phyloP scores from a whole-genome alignment of 2,888 invertebrate species.

The Candidula unifasciata region DNA sequence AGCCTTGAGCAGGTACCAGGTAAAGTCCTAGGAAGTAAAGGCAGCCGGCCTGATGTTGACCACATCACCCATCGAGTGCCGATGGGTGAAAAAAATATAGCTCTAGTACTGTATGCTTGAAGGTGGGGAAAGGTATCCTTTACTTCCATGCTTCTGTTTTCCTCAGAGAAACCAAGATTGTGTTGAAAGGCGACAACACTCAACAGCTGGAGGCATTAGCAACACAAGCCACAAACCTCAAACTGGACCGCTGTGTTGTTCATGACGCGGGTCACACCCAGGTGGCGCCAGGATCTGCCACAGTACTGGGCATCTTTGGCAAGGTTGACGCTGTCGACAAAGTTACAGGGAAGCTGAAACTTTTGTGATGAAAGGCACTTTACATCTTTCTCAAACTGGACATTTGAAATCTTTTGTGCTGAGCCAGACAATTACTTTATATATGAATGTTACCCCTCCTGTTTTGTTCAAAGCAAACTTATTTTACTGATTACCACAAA shows the following conservation, averaged over 20 bases:
- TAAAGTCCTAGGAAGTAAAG: too few relatives aligned
- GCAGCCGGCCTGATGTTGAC: too few relatives aligned
- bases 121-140: too few relatives aligned
- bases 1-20: too few relatives aligned
- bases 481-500: background rate
- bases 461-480: background rate
- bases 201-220: constrained; percentile 78
- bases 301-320: constrained; percentile 79
- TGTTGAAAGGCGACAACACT: constrained; percentile 78
- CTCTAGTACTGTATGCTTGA: background rate
- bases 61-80: too few relatives aligned
- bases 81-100: background rate
- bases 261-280: constrained; percentile 81
- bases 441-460: too few relatives aligned
- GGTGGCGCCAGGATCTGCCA: constrained; percentile 78
- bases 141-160: constrained; percentile 5
- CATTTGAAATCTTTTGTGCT: too few relatives aligned
- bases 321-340: constrained; percentile 76
- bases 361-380: constrained; percentile 65
- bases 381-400: background rate
- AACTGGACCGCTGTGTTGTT: constrained; percentile 79
- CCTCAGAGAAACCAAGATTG: constrained; percentile 79
- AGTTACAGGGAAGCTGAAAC: constrained; percentile 78
- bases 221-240: constrained; percentile 76
- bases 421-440: too few relatives aligned